Base-by-base conservation (phyloP, 2,888 invertebrate genomes). In the Hoplodrina ambigua region DNA sequence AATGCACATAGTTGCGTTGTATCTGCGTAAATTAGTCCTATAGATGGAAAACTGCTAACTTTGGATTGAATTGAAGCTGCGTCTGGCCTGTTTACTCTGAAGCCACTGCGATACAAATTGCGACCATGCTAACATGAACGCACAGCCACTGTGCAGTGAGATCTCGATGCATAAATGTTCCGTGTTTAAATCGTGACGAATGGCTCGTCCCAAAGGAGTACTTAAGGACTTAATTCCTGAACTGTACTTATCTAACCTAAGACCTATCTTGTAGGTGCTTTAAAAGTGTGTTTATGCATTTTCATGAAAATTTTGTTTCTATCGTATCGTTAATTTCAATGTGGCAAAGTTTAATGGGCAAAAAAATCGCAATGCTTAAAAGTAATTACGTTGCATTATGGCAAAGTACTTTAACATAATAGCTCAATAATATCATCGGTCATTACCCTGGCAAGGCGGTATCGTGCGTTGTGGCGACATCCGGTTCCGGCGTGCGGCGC, bases 401-500 rank as follows among this genome's bases (percentile, higher is more conserved):
- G 11, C 17, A 25, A 37, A 6, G 57, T 67, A 80, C 41, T 60
- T 62, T 74, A 78, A 72, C 72, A 81, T 74, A 82, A 73, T 73
- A 78, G 76, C 37, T 69, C 62, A 78, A 75, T 85, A 81, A 75
- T 80, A 88, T 81, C 87, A 83, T 85, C 86, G 91, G 92, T 91
- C 94, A 92, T 92, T 93, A 89, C 91, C 94, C 93, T 87, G 76
- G 87, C 85, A 89, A 92, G 90, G 91, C 89, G 91, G 89, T 93
- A 92, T 90, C 91, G 91, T 87, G 87, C 90, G 85, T 82, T 89
- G 88, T 86, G 89, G 89, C 90, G 91, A 89, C 91, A 85, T 93
- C 94, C 93, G 92, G 88, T 93, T 94, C 94, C 94, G 94, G 91
- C 88, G 82, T 85, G 89, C 88, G 93, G 92, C 92, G 91, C 93